Percentiles rank a stretch among this genome's conserved stretches.
Evolutionary conservation across 2,113 vertebrate genomes (phyloP).

Genomic region (Paradoxurus hermaphroditus): DNA sequence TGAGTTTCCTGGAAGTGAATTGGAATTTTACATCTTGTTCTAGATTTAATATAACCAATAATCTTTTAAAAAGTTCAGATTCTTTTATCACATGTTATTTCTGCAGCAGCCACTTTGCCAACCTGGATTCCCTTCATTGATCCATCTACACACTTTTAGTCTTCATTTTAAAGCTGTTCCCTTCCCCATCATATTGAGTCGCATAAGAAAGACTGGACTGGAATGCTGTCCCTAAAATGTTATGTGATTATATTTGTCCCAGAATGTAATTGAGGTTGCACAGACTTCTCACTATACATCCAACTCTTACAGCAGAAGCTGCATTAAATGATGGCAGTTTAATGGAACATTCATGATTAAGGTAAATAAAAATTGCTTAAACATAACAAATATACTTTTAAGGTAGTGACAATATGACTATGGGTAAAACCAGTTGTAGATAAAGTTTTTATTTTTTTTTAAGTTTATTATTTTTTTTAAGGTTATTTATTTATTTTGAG

Average conservation of each 20-base stretch:
- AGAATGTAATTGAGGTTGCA: not conserved
- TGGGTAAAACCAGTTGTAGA: not conserved
- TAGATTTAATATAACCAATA: not conserved
- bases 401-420: not conserved
- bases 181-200: not conserved
- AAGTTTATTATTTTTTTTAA: too few relatives aligned
- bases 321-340: not conserved
- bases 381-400: not conserved
- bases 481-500: too few relatives aligned
- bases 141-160: not conserved
- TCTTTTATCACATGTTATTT: not conserved
- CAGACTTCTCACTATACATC: not conserved
- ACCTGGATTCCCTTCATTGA: not conserved
- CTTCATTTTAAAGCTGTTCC: not conserved
- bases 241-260: not conserved
- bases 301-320: not conserved
- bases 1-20: not conserved
- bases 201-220: not conserved
- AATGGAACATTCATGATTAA: not conserved
- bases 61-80: not conserved
- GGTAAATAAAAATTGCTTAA: not conserved
- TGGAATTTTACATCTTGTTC: not conserved
- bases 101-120: not conserved
- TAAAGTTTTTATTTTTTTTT: not conserved
- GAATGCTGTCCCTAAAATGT: not conserved